Evolutionary conservation across 2,113 vertebrate genomes (phyloP).

Genomic region (Stomatorhinus ivindoensis): DNA sequence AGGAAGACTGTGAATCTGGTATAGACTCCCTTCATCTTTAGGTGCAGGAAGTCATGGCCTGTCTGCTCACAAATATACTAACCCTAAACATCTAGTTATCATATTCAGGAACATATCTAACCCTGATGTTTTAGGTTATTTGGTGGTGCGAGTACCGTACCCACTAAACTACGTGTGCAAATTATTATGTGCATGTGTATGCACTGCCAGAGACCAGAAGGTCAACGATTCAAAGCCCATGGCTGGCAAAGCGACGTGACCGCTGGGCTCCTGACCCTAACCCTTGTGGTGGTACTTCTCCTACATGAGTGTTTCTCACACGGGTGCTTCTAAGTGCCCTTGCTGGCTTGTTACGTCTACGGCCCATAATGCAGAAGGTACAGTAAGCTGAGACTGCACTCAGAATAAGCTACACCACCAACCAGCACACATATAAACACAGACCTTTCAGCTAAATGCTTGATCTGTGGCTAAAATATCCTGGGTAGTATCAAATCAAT

Average conservation of each 20-base stretch:
- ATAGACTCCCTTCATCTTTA: neutral
- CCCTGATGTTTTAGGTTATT: neutral
- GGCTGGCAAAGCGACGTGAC: too few species aligned
- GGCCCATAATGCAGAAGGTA: conserved; percentile 46
- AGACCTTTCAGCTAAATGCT: neutral
- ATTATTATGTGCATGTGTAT: neutral
- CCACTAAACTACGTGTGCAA: neutral
- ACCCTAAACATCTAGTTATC: neutral
- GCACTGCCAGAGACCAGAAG: too few species aligned
- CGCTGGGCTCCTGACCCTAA: neutral
- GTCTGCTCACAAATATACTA: neutral
- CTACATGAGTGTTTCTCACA: conserved; percentile 28
- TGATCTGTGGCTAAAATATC: neutral
- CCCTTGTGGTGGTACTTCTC: neutral
- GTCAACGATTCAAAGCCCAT: too few species aligned
- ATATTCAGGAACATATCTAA: neutral
- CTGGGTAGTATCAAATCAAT: neutral
- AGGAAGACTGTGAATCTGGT: neutral
- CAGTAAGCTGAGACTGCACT: conserved; percentile 32
- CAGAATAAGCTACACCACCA: conserved; percentile 14
- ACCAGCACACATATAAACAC: conserved; percentile 10
- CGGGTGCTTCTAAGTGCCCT: conserved; percentile 9
- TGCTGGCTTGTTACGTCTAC: conserved; percentile 15
- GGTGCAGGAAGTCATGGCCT: neutral
- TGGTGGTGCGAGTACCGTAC: neutral